Conservation (phyloP, 2,888 invertebrate genomes). For the Halocaridina rubra region DNA sequence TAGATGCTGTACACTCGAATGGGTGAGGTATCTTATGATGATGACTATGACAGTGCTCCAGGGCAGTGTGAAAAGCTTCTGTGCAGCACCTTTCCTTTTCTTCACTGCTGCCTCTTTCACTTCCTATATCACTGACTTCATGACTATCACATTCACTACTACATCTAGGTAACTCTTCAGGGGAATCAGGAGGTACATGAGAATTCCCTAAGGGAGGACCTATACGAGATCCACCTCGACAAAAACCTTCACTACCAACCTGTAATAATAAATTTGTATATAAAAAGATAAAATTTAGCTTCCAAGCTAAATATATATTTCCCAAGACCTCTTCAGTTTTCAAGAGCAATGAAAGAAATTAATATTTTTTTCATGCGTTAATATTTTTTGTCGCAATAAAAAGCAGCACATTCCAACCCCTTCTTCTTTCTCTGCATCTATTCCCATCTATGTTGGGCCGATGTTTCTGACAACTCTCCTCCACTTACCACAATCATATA, state of each 20-base stretch:
- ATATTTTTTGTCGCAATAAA: too few relatives aligned
- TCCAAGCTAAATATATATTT: too few relatives aligned
- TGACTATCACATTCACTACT: conserved; percentile 48
- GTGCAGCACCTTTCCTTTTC: conserved; percentile 50
- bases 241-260: conserved; percentile 41
- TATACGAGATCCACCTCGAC: conserved; percentile 41
- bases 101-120: conserved; percentile 49
- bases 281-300: neutral
- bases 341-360: too few relatives aligned
- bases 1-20: conserved; percentile 50
- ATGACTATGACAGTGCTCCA: conserved; percentile 16
- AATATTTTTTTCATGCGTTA: too few relatives aligned
- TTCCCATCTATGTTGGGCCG: too few relatives aligned
- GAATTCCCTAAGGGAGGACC: conserved; percentile 27
- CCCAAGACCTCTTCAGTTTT: too few relatives aligned
- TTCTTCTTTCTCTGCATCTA: too few relatives aligned
- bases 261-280: neutral
- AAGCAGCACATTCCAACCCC: too few relatives aligned
- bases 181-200: conserved; percentile 5
- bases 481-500: too few relatives aligned
- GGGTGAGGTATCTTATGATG: conserved; percentile 36
- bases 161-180: conserved; percentile 21
- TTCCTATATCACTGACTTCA: conserved; percentile 39
- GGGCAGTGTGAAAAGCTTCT: conserved; percentile 26
- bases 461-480: too few relatives aligned